These are phyloP conservation scores for Morelia viridis DNA, from an alignment of 2,797 vertebrate species.

Conservation along the genomic window DNA sequence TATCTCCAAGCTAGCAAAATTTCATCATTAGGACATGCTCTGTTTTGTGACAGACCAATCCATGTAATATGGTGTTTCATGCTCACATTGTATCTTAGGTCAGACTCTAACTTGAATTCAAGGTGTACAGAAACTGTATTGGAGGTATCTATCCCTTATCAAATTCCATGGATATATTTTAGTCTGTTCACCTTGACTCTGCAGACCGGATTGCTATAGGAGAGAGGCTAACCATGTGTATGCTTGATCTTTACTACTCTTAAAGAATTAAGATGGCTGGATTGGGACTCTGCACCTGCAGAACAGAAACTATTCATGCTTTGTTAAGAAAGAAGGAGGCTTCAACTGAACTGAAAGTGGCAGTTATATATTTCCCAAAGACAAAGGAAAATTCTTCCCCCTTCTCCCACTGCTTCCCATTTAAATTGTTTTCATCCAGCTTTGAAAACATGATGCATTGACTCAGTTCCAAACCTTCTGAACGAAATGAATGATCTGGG, in stretches of 20 bases:
- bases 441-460: not conserved
- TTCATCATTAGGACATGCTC: constrained; percentile 65
- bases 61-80: constrained; percentile 23
- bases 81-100: constrained; percentile 55
- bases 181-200: not conserved
- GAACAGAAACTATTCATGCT: not conserved
- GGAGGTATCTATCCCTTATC: not conserved
- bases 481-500: not conserved
- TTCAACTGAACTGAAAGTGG: not conserved
- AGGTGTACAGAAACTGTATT: not conserved
- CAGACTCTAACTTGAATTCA: constrained; percentile 17
- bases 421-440: not conserved
- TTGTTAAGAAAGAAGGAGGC: not conserved
- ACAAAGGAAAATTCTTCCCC: not conserved
- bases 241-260: not conserved
- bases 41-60: constrained; percentile 61
- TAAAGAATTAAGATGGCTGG: not conserved
- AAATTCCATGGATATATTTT: not conserved
- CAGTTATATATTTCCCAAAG: not conserved
- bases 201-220: not conserved
- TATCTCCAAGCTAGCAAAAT: constrained; percentile 57
- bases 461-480: not conserved
- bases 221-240: not conserved
- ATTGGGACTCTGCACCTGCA: not conserved
- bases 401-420: not conserved